Base-by-base conservation (phyloP, 2,797 vertebrate species). In the Gallinago solitaria region DNA sequence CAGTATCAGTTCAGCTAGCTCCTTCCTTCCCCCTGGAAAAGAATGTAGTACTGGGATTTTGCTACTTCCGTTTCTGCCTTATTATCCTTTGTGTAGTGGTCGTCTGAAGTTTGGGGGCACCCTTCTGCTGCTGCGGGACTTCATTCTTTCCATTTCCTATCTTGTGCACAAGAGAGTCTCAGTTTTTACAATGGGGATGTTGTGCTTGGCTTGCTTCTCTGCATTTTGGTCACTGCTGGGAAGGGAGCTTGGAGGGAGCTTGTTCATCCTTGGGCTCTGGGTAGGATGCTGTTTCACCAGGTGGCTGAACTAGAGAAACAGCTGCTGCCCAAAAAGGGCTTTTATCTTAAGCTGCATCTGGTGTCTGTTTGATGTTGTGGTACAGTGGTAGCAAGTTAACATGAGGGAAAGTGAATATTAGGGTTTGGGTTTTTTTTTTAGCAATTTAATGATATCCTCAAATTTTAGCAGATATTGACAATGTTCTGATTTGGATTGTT, bases 231-330 rank as follows among this genome's bases (percentile, higher is more conserved):
- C 32, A 12, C 35, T 57, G 17, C 39, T 43, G 16, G 11, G 43
- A 14, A 51, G 64, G 45, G 41, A 41, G 35, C 27, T 50, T 64
- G 14, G 47, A 41, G 65, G 47, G 47, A 37, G 13, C 48, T 25
- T 3, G 1, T 50, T 37, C 1, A 1, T 57, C 23, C 33, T 32
- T 0, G 2, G 15, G 6, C 33, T 43, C 32, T 37, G 32, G 48
- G 28, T 27, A 50, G 41, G 30, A 19, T 32, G n/a, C 15, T 50
- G 2, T 32, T 75, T 63, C 50, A 74, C 30, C 56, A 23, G 25
- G 27, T 16, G 5, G 9, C 39, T 64, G 56, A 80, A 43, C 20
- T 64, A 15, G 39, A 69, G 69, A 59, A 64, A 48, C 18, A 68
- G 27, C 54, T 2, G 0, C 63, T 82, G 54, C 25, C 37, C n/a